Base-by-base conservation (phyloP, 1,140 invertebrate genomes). In the Aphis craccivora region DNA sequence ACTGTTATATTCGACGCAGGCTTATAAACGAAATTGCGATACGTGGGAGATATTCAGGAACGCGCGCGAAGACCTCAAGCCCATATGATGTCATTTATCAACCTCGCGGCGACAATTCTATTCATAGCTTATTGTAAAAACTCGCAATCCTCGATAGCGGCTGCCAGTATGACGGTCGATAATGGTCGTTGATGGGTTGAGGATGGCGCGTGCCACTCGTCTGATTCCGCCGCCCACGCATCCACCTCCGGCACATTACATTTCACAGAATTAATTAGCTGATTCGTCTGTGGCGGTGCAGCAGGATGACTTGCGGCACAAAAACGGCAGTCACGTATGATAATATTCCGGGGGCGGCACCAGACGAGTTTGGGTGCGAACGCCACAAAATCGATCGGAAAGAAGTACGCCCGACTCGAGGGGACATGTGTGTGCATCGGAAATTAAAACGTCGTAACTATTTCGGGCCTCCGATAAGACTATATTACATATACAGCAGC, bases 41-140 rank as follows among this genome's bases (percentile, higher is more conserved):
- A 2, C 14, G 30, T n/a, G n/a, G 4, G 6, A 76, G 11, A 67
- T n/a, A 5, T 76, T 35, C 11, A 18, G 5, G 23, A 14, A 43
- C 83, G 40, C 9, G 22, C 43, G 40, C 25, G 25, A 86, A 14
- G 30, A 86, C 14, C 84, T 45, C 43, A 6, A 30, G 30, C 84
- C 30, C 25, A 43, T 45, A 11, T 14, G 23, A 25, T 30, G 43
- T 86, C 84, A 45, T 86, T 86, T 48, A 86, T 86, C 84, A 86
- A 86, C 43, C 23, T n/a, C 20, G 37, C 4, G 43, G 25, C 3
- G 40, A 86, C 40, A n/a, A 45, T 86, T 86, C 43, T 86, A 45
- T 86, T 86, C 84, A n/a, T 25, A 86, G 30, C 45, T 86, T 86
- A 86, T 86, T 45, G 40, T 23, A 86, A 86, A 86, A 86, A 86